phyloP scores from a whole-genome alignment of 2,888 invertebrate species.

The Microplitis manilae region DNA sequence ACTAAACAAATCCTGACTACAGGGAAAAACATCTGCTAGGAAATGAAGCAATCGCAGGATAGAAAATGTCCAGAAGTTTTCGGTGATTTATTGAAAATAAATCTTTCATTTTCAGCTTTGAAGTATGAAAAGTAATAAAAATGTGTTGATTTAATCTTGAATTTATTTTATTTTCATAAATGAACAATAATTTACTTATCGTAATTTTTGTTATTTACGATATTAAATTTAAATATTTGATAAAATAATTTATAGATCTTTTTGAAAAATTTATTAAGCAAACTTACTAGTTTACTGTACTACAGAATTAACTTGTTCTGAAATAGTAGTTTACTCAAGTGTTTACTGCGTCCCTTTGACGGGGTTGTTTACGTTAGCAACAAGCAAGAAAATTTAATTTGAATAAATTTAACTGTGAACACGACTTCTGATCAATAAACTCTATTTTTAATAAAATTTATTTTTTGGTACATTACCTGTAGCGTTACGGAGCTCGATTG shows the following conservation, averaged over 20 bases:
- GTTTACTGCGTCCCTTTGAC: slow-evolving; percentile 41
- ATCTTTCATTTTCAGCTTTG: no score
- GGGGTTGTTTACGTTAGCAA: slow-evolving; percentile 27
- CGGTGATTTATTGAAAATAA: no score
- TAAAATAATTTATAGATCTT: neutral
- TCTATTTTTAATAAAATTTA: neutral
- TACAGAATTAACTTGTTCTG: slow-evolving; percentile 15
- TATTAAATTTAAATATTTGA: neutral
- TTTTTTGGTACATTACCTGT: slow-evolving; percentile 62
- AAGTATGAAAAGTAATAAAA: no score
- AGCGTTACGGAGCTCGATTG: slow-evolving; percentile 74
- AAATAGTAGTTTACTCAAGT: slow-evolving; percentile 31
- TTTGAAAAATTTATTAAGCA: neutral
- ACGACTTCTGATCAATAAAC: slow-evolving; percentile 34
- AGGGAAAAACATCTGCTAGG: neutral
- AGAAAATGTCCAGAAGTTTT: neutral
- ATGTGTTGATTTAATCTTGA: no score
- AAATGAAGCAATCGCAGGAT: neutral
- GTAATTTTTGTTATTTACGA: no score
- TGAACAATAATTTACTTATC: no score
- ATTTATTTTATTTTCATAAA: no score
- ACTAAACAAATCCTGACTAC: neutral
- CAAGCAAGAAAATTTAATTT: slow-evolving; percentile 21
- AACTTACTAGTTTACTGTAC: neutral
- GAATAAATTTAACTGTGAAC: slow-evolving; percentile 32